Evolutionary conservation across 2,888 invertebrate species (phyloP).

Genomic region (Ichneumon xanthorius): DNA sequence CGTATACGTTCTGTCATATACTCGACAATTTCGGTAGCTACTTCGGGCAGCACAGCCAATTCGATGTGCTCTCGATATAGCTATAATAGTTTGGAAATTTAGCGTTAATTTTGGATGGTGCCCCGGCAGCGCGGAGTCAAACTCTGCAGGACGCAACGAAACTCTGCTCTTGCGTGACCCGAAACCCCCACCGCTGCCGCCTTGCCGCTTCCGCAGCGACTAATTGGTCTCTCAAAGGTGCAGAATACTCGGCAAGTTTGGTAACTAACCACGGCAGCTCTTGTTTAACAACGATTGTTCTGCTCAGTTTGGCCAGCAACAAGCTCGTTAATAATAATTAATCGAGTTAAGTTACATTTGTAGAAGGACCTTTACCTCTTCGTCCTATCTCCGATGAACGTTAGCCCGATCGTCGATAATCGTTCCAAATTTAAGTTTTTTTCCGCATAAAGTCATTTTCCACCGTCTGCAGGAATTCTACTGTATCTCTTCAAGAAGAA

Average conservation of each 20-base stretch:
- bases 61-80: constrained; percentile 17
- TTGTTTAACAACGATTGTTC: constrained; percentile 76
- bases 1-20: background rate
- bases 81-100: constrained; percentile 57
- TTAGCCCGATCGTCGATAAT: background rate
- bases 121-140: constrained; percentile 7
- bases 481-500: too few relatives aligned
- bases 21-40: constrained; percentile 1
- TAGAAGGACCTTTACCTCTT: constrained; percentile 16
- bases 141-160: constrained; percentile 47
- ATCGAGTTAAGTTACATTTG: constrained; percentile 73
- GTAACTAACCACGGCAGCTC: constrained; percentile 74
- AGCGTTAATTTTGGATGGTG: constrained; percentile 46
- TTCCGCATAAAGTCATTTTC: too few relatives aligned
- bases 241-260: constrained; percentile 71
- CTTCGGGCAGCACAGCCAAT: background rate
- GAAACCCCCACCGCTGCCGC: constrained; percentile 35
- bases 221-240: constrained; percentile 76
- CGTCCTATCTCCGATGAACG: background rate
- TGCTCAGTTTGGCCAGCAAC: constrained; percentile 73
- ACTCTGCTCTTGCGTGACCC: constrained; percentile 35
- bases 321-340: constrained; percentile 76
- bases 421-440: background rate
- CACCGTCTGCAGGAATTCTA: too few relatives aligned
- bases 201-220: constrained; percentile 62